A percentile compares a stretch with the other conserved stretches of the same genome.
Evolutionary conservation across 2,113 vertebrate genomes (phyloP).

Genomic region (Sakesphorus luctuosus): DNA sequence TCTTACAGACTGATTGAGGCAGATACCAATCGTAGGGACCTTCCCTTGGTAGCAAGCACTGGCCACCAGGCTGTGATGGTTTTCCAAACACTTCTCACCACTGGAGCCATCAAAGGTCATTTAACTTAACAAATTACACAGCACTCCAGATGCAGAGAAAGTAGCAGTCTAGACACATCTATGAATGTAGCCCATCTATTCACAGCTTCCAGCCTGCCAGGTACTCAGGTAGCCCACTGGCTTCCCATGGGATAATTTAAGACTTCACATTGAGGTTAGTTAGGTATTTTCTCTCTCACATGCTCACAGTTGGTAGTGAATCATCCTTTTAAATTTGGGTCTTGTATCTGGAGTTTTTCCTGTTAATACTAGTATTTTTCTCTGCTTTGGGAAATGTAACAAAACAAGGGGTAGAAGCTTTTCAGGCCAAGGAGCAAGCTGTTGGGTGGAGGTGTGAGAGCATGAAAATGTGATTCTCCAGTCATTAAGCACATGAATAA

Average conservation of each 20-base stretch:
- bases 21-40: not conserved
- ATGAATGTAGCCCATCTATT: not conserved
- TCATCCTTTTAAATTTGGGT: not conserved
- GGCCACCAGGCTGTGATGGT: not conserved
- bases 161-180: not conserved
- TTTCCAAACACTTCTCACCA: not conserved
- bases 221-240: accelerated
- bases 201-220: not conserved
- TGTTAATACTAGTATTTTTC: not conserved
- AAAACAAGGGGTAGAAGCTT: not conserved
- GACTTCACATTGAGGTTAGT: not conserved
- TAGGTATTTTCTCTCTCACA: not conserved
- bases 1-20: not conserved
- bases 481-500: not conserved
- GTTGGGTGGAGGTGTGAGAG: not conserved
- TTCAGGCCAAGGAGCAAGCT: not conserved
- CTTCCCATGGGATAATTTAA: not conserved
- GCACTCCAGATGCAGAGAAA: not conserved
- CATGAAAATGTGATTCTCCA: not conserved
- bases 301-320: not conserved
- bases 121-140: not conserved
- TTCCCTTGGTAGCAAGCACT: not conserved
- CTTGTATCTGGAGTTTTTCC: not conserved
- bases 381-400: not conserved
- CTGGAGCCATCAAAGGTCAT: not conserved